Evolutionary conservation across 2,888 invertebrate species (phyloP), one percentile per base, ranked within the genome.

Genomic region (Erannis defoliaria): DNA sequence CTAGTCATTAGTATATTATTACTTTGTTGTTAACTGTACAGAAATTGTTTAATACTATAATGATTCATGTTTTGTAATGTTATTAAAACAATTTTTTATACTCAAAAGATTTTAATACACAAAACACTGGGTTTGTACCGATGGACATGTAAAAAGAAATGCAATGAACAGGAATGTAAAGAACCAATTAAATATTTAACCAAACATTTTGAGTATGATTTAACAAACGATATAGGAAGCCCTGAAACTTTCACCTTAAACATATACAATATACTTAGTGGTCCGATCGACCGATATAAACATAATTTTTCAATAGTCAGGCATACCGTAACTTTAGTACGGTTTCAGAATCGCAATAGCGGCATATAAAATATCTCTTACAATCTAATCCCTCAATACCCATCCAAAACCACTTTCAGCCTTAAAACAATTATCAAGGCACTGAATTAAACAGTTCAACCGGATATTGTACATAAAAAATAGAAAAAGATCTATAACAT

Each of bases 151-250:
- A 71, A 74, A 77, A 74, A 69, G 77, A 82, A 81, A 81, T 78
- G 71, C 56, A 51, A 40, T 12, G 77, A 82, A 86, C 80, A 81
- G 89, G 89, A 90, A 90, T 90, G 90, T 89, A 88, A 78, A 76
- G 78, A 80, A 86, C 83, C 80, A 83, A 90, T 85, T 85, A 90
- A 89, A 83, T 73, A 75, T 81, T 86, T 89, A 88, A 90, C 82
- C 76, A 81, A 82, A 26, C 68, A 73, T 70, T 70, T 77, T 71
- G 71, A 80, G 68, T 82, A 78, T 86, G 71, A 78, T 79, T 78
- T 68, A 62, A 74, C 68, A 57, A 58, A 62, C 42, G 71, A 38
- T 31, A 62, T 55, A 69, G 74, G 72, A 81, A 79, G 76, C 78
- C 74, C 78, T 59, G 42, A 26, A 38, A 31, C 16, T 49, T 50